Evolutionary conservation across 2,797 vertebrate species (phyloP), one percentile per base, ranked within the genome.

Genomic region (Sandelia bainsii): DNA sequence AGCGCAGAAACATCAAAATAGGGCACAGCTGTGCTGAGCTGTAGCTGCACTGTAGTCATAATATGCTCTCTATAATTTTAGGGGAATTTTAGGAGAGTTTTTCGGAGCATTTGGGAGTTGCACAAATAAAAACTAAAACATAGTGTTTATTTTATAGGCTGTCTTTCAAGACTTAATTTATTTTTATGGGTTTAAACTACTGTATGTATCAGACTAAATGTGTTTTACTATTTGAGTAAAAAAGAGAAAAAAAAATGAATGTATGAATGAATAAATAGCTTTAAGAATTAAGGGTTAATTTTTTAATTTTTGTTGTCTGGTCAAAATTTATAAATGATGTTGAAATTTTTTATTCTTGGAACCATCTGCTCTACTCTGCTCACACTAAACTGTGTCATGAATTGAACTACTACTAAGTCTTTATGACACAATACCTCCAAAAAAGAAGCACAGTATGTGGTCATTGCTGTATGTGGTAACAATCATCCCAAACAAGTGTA

Each of bases 11-110:
- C n/a, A 13, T 20, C 16, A 46, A 54, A 56, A 20, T n/a, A 16
- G 44, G 44, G 16, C 58, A 72, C 44, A 62, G 57, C 51, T 62
- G 23, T 54, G 57, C 27, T 57, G 57, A 65, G 16, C 10, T 37
- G 23, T 7, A 63, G 27, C 39, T 44, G 12, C 17, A 8, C 20
- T 12, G 46, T 20, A 29, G 49, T 13, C 22, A 42, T 25, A 25
- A 51, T 34, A 42, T 17, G 17, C 5, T n/a, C 46, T 62, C 60
- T 5, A 2, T 62, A 29, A 34, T 25, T 49, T 34, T 34, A n/a
- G 25, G 7, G 25, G 25, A 20, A 20, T 45, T 46, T 60, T 5
- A 17, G 16, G 23, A 7, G 4, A 5, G n/a, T 10, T 6, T 42
- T 16, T 17, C 16, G 17, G 40, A 11, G 29, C 8, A 62, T 46